A percentile compares a stretch with the other conserved stretches of the same genome.
Evolutionary conservation across 2,888 invertebrate species (phyloP).

Genomic region (Andrena fulva): DNA sequence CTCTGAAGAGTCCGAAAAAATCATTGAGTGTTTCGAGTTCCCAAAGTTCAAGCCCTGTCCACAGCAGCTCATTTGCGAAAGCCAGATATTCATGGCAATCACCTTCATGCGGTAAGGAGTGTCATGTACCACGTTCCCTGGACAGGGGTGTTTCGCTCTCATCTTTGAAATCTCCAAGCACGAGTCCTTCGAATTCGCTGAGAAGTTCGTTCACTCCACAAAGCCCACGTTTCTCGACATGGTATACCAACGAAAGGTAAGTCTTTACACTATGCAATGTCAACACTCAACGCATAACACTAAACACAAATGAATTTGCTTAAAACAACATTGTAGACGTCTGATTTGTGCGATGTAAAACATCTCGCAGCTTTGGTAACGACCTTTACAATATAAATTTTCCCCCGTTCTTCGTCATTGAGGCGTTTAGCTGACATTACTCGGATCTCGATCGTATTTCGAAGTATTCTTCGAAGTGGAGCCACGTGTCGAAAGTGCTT

Average conservation of each 20-base stretch:
- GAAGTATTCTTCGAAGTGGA: constrained; percentile 11
- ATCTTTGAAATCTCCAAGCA: constrained; percentile 24
- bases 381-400: constrained; percentile 1
- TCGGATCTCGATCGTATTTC: constrained; percentile 30
- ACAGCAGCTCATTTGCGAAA: constrained; percentile 58
- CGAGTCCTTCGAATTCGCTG: constrained; percentile 18
- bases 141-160: constrained; percentile 52
- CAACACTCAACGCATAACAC: neutral
- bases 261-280: constrained; percentile 17
- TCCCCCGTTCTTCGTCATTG: neutral
- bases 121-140: constrained; percentile 49
- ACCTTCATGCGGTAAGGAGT: constrained; percentile 31
- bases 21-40: constrained; percentile 66
- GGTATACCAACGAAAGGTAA: constrained; percentile 60
- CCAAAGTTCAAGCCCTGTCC: constrained; percentile 61
- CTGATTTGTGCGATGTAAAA: too few relatives aligned
- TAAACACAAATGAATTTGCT: too few relatives aligned
- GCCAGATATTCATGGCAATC: constrained; percentile 73
- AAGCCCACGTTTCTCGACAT: constrained; percentile 25
- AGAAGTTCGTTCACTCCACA: constrained; percentile 46
- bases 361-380: neutral
- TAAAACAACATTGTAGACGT: neutral
- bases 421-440: neutral
- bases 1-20: constrained; percentile 64
- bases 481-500: constrained; percentile 5